Evolutionary conservation across 2,888 invertebrate species (phyloP).

Genomic region (Ectropis crepuscularia): DNA sequence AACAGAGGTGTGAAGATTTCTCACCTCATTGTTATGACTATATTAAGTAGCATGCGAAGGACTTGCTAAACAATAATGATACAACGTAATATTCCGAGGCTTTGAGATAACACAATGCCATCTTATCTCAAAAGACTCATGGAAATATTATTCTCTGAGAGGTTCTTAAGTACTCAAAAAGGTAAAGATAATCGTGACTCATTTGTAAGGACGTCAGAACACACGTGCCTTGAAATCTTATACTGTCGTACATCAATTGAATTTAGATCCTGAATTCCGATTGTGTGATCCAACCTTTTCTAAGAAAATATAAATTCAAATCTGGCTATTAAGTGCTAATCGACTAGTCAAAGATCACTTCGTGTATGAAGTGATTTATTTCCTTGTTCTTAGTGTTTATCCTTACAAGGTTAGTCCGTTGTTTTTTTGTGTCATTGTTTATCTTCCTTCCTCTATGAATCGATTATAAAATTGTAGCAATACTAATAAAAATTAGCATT

Average conservation of each 20-base stretch:
- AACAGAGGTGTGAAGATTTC: slow-evolving; percentile 38
- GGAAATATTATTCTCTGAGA: slow-evolving; percentile 37
- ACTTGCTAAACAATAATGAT: slow-evolving; percentile 34
- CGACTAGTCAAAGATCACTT: slow-evolving; percentile 20
- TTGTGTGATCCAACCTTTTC: slow-evolving; percentile 45
- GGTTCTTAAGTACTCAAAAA: slow-evolving; percentile 26
- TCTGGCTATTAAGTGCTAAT: slow-evolving; percentile 34
- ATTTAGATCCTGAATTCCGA: slow-evolving; percentile 54
- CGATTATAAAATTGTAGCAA: not conserved
- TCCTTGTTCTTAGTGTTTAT: slow-evolving; percentile 33
- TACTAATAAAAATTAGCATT: not conserved
- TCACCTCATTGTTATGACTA: slow-evolving; percentile 33
- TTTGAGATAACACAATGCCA: slow-evolving; percentile 36
- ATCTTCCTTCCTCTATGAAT: slow-evolving; percentile 33
- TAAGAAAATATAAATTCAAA: slow-evolving; percentile 39
- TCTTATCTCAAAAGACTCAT: slow-evolving; percentile 35
- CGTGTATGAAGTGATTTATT: slow-evolving; percentile 30
- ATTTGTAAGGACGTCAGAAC: slow-evolving; percentile 47
- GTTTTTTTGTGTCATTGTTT: slow-evolving; percentile 36
- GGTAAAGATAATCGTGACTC: slow-evolving; percentile 49
- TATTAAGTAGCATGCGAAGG: slow-evolving; percentile 22
- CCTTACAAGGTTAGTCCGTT: slow-evolving; percentile 39
- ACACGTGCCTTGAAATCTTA: slow-evolving; percentile 47
- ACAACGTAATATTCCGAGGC: slow-evolving; percentile 31
- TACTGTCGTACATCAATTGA: slow-evolving; percentile 36